phyloP scores from a whole-genome alignment of 2,797 vertebrate species.

The Trachops cirrhosus region DNA sequence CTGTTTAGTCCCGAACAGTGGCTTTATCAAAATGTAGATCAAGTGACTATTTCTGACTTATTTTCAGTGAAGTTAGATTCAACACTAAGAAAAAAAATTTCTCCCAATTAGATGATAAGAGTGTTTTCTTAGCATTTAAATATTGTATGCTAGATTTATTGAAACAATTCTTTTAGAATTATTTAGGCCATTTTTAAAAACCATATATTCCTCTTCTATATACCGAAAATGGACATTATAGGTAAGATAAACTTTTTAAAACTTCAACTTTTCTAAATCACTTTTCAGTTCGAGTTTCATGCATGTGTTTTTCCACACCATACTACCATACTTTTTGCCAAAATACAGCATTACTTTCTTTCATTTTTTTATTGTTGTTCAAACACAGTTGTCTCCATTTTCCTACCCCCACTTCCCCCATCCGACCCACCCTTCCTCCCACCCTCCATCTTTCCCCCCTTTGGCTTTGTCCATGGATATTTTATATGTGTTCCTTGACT shows the following conservation, averaged over 20 bases:
- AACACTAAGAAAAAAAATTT: neutral
- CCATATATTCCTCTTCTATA: neutral
- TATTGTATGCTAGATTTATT: neutral
- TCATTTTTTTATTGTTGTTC: no score
- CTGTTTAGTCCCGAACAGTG: neutral
- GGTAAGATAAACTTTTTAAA: neutral
- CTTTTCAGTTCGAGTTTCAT: neutral
- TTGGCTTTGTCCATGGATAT: no score
- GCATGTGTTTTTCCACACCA: neutral
- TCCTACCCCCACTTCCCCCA: no score
- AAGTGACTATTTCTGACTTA: neutral
- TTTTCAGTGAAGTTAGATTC: neutral
- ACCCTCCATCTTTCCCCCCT: no score
- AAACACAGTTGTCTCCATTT: no score
- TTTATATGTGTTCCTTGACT: no score
- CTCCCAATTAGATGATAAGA: neutral
- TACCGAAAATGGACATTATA: neutral
- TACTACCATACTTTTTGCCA: neutral
- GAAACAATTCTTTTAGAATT: conserved; percentile 9
- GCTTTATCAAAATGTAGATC: neutral
- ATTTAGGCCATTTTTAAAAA: neutral
- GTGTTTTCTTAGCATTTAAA: neutral
- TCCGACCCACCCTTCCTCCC: no score
- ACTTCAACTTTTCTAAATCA: neutral
- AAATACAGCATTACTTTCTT: neutral